A percentile compares a stretch with the other conserved stretches of the same genome.
These are phyloP conservation scores for Papilio machaon DNA, from an alignment of 1,140 invertebrate genomes.

Conservation along the genomic window DNA sequence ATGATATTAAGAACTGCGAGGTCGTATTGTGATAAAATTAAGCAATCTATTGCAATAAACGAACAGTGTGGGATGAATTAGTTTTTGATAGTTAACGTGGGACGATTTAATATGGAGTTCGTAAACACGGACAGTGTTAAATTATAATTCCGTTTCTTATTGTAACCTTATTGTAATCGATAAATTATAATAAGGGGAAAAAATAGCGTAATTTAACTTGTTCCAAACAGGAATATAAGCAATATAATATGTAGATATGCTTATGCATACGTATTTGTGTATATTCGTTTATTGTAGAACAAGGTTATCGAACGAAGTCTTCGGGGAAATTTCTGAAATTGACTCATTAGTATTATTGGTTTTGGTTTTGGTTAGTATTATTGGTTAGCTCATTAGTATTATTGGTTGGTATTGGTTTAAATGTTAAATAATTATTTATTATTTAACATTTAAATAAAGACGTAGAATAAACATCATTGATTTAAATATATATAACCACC, in stretches of 20 bases:
- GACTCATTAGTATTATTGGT: no score
- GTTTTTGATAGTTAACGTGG: slow-evolving; percentile 25
- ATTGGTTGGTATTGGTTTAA: no score
- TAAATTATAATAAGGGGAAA: neutral
- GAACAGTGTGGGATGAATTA: slow-evolving; percentile 24
- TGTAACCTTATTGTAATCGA: neutral
- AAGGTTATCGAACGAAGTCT: no score
- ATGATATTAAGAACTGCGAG: neutral
- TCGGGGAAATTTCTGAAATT: no score
- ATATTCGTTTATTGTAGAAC: no score
- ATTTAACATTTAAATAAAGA: slow-evolving; percentile 3
- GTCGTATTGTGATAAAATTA: slow-evolving; percentile 26
- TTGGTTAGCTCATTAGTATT: no score
- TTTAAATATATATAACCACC: neutral
- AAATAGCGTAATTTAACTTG: no score
- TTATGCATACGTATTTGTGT: no score
- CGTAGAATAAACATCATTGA: neutral
- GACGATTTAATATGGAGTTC: slow-evolving; percentile 23
- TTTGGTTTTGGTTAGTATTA: no score
- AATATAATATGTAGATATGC: no score
- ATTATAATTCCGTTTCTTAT: neutral
- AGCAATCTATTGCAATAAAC: slow-evolving; percentile 13
- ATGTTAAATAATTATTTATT: no score
- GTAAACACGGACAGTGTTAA: slow-evolving; percentile 19
- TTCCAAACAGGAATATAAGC: no score